These are phyloP conservation scores for Semibalanus balanoides DNA, from an alignment of 1,140 invertebrate genomes.

Conservation along the genomic window DNA sequence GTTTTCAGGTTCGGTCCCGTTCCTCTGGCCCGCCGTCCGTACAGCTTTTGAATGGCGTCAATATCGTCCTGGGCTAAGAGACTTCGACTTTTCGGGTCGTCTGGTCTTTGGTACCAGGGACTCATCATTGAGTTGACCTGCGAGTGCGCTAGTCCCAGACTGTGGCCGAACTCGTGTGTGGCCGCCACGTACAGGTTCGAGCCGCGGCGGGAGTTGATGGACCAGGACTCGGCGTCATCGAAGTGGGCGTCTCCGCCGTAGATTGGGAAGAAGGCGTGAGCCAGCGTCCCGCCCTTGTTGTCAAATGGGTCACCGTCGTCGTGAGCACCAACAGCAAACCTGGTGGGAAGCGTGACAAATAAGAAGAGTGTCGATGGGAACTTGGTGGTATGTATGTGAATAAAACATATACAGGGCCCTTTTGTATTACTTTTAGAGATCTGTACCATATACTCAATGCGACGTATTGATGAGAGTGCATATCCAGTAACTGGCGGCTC, in stretches of 20 bases:
- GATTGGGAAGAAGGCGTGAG: conserved; percentile 80
- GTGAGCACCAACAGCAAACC: conserved; percentile 34
- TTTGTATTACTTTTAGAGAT: too few relatives aligned
- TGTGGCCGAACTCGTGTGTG: conserved; percentile 88
- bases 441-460: too few relatives aligned
- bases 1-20: background rate
- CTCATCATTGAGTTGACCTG: conserved; percentile 79
- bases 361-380: too few relatives aligned
- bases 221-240: conserved; percentile 71
- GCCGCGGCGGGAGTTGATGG: conserved; percentile 30
- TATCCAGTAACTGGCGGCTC: too few relatives aligned
- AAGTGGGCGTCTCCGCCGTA: conserved; percentile 73
- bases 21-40: too few relatives aligned
- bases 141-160: conserved; percentile 78
- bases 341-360: too few relatives aligned
- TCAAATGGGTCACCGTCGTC: conserved; percentile 73
- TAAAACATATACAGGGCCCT: too few relatives aligned
- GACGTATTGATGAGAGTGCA: too few relatives aligned
- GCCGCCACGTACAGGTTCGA: conserved; percentile 84
- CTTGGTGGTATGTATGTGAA: too few relatives aligned
- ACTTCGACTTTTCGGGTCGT: too few relatives aligned
- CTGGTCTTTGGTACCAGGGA: conserved; percentile 32
- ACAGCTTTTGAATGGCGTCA: too few relatives aligned
- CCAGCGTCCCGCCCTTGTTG: conserved; percentile 69
- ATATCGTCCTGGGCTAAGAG: too few relatives aligned